Percentiles rank a stretch among this genome's conserved stretches.
Evolutionary conservation across 2,797 vertebrate species (phyloP).

Genomic region (Melanotaenia trifasciata): DNA sequence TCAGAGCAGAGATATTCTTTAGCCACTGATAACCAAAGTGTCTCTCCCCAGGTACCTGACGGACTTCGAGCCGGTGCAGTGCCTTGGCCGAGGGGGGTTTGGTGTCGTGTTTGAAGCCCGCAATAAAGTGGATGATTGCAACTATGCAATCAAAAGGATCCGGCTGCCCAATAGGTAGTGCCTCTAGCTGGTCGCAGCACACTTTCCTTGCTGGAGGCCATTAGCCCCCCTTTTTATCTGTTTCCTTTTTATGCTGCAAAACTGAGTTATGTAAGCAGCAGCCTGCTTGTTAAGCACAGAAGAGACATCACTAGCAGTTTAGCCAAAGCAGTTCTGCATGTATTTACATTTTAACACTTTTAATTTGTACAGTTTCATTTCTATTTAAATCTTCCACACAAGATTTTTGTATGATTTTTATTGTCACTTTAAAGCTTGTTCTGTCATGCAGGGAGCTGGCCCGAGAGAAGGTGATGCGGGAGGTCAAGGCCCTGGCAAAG

Average conservation of each 20-base stretch:
- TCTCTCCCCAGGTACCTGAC: slow-evolving; percentile 89
- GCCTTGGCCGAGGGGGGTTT: slow-evolving; percentile 95
- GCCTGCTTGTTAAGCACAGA: slow-evolving; percentile 15
- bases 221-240: slow-evolving; percentile 24
- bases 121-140: slow-evolving; percentile 99
- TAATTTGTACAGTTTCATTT: not conserved
- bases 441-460: slow-evolving; percentile 87
- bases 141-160: slow-evolving; percentile 99
- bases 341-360: slow-evolving; percentile 19
- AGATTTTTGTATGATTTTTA: not conserved
- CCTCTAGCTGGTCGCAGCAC: slow-evolving; percentile 5
- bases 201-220: slow-evolving; percentile 27
- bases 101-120: slow-evolving; percentile 98
- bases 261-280: slow-evolving; percentile 32
- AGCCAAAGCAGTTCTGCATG: slow-evolving; percentile 2
- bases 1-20: not conserved
- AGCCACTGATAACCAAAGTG: slow-evolving; percentile 18
- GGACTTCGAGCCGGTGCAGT: slow-evolving; percentile 98
- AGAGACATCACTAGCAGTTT: slow-evolving; percentile 12
- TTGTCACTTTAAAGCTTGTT: not conserved
- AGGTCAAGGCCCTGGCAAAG: slow-evolving; percentile 97
- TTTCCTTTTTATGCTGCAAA: slow-evolving; percentile 19
- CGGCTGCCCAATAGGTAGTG: slow-evolving; percentile 94
- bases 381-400: not conserved
- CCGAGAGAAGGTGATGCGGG: slow-evolving; percentile 98